A percentile compares a stretch with the other conserved stretches of the same genome.
Evolutionary conservation across 2,888 invertebrate species (phyloP).

Genomic region (Heliconius sara): DNA sequence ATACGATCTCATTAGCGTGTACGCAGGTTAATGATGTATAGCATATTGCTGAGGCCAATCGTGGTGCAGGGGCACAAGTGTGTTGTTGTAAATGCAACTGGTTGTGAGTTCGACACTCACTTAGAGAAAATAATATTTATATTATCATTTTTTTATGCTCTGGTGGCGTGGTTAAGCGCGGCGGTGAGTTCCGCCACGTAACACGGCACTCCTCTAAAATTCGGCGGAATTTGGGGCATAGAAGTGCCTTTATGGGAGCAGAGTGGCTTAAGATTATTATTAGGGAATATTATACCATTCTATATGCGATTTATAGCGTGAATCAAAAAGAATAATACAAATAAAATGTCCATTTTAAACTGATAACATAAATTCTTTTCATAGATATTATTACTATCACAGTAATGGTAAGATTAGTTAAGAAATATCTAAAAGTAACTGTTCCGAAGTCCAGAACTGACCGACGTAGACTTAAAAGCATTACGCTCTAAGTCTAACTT

Average conservation of each 20-base stretch:
- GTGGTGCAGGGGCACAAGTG: neutral
- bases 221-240: neutral
- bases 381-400: slow-evolving; percentile 6
- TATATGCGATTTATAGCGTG: neutral
- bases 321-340: neutral
- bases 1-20: neutral
- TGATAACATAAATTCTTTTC: neutral
- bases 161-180: neutral
- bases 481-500: slow-evolving; percentile 28
- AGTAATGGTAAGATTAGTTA: slow-evolving; percentile 31
- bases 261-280: no score
- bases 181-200: neutral
- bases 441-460: slow-evolving; percentile 38
- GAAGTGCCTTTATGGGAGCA: neutral
- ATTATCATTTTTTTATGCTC: neutral
- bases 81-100: no score
- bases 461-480: slow-evolving; percentile 40
- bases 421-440: slow-evolving; percentile 48
- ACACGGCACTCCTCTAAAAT: neutral
- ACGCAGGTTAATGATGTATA: neutral
- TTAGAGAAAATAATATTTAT: neutral
- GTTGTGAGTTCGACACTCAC: neutral
- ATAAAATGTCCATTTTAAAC: neutral
- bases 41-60: no score
- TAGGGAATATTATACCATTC: no score